Base-by-base conservation (phyloP, 2,888 invertebrate species). In the Blera fallax region DNA sequence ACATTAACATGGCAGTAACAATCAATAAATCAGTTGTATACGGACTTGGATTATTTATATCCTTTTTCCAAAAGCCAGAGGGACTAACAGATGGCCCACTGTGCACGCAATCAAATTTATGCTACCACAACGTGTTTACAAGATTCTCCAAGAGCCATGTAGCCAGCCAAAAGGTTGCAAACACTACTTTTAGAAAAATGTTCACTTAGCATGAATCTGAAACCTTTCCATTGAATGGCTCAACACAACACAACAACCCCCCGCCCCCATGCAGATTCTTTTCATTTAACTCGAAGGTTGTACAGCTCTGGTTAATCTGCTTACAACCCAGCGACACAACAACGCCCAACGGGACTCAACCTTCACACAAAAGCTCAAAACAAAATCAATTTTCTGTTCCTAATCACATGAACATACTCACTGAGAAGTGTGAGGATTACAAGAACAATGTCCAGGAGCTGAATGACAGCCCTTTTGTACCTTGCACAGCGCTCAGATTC, bases 41-140 rank as follows among this genome's bases (percentile, higher is more conserved):
- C 58, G 11, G 18, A 10, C 24, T 6, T 27, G 8, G 11, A 54
- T 29, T 43, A 43, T 37, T 37, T 48, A 34, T 10, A 11, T 14
- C 29, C 5, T 0, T 3, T 16, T 64, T 64, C 11, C 29, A 34
- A 24, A n/a, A 45, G 2, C 24, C 43, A 40, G 11, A 54, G 6
- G 16, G 45, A 16, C n/a, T 18, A 64, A 27, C 29, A 69, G 64
- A 74, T 64, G 54, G 14, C 40, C 18, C 16, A 11, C 16, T 34
- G 70, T 29, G 54, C 67, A 67, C 67, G 76, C 76, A 58, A 58
- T 56, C 24, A 34, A 76, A 45, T 65, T 54, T 65, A 65, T 18
- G 50, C 34, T 27, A 40, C 27, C 50, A 52, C n/a, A 21, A 29
- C 56, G 45, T 64, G 50, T 50, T 50, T 50, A 40, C 60, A 60